These are phyloP conservation scores for Cheilosia vulpina DNA, from an alignment of 2,888 invertebrate species.

Conservation along the genomic window DNA sequence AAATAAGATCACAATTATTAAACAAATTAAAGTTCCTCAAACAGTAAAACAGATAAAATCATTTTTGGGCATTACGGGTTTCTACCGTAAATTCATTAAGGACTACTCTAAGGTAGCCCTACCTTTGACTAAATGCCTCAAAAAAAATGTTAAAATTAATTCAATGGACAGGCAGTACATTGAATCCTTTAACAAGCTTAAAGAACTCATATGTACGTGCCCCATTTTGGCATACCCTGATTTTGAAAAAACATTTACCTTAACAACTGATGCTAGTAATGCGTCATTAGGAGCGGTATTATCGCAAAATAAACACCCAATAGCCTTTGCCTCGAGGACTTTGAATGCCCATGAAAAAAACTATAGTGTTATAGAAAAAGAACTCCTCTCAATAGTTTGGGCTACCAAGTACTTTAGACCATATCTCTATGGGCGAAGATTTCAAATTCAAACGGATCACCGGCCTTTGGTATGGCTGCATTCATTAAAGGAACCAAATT, in stretches of 20 bases:
- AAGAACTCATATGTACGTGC: constrained; percentile 43
- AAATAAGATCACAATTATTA: constrained; percentile 41
- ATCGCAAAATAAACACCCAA: constrained; percentile 45
- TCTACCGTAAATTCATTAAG: background rate
- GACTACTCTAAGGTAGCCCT: background rate
- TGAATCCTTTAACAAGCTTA: constrained; percentile 43
- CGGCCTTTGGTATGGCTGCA: no score
- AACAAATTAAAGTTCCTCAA: constrained; percentile 15
- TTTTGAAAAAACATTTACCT: constrained; percentile 26
- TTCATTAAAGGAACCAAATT: constrained; percentile 39
- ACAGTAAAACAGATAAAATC: constrained; percentile 15
- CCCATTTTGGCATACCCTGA: constrained; percentile 57
- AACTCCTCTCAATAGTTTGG: background rate
- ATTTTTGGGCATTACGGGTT: constrained; percentile 3
- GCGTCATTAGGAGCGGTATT: constrained; percentile 29
- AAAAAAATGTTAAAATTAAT: constrained; percentile 15
- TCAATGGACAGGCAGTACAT: background rate
- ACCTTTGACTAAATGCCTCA: constrained; percentile 37
- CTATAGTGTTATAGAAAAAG: constrained; percentile 5
- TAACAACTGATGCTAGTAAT: constrained; percentile 54
- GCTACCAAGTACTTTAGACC: background rate
- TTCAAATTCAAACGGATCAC: constrained; percentile 37
- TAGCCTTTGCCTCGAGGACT: constrained; percentile 41
- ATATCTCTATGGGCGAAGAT: background rate
- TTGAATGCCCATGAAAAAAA: constrained; percentile 42